phyloP scores from a whole-genome alignment of 2,888 invertebrate species.

The Spilarctia lutea region DNA sequence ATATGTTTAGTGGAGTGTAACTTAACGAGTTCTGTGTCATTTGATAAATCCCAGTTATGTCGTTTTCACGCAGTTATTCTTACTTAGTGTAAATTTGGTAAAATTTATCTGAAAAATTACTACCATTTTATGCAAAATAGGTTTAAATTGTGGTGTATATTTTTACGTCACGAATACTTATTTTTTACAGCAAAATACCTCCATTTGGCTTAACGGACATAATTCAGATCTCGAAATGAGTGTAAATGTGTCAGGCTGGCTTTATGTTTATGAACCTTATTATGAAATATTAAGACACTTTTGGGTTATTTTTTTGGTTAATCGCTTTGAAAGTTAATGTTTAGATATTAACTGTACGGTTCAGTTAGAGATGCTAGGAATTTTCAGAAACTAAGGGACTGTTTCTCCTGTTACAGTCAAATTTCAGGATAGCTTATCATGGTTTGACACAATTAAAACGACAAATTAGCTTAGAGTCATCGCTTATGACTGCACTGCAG shows the following conservation, averaged over 20 bases:
- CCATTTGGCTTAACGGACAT: constrained; percentile 7
- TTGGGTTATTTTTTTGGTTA: constrained; percentile 1
- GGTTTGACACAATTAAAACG: too few relatives aligned
- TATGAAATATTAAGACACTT: background rate
- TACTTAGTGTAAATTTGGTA: constrained; percentile 21
- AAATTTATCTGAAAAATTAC: constrained; percentile 19
- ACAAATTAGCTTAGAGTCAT: too few relatives aligned
- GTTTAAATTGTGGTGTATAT: constrained; percentile 40
- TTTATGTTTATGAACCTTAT: background rate
- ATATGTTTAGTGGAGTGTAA: constrained; percentile 8
- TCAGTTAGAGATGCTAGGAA: background rate
- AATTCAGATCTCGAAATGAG: constrained; percentile 4
- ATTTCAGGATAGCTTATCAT: too few relatives aligned
- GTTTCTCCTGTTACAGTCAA: too few relatives aligned
- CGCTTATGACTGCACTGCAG: too few relatives aligned
- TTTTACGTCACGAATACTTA: constrained; percentile 12
- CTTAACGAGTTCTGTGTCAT: background rate
- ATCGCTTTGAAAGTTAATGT: background rate
- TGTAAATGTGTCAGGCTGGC: background rate
- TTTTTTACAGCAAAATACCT: constrained; percentile 9
- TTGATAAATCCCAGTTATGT: background rate
- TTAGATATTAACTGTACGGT: background rate
- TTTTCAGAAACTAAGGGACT: too few relatives aligned
- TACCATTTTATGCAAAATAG: constrained; percentile 31
- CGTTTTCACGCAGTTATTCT: constrained; percentile 9